These are phyloP conservation scores for Microdon myrmicae DNA, from an alignment of 2,888 invertebrate species.

Conservation along the genomic window DNA sequence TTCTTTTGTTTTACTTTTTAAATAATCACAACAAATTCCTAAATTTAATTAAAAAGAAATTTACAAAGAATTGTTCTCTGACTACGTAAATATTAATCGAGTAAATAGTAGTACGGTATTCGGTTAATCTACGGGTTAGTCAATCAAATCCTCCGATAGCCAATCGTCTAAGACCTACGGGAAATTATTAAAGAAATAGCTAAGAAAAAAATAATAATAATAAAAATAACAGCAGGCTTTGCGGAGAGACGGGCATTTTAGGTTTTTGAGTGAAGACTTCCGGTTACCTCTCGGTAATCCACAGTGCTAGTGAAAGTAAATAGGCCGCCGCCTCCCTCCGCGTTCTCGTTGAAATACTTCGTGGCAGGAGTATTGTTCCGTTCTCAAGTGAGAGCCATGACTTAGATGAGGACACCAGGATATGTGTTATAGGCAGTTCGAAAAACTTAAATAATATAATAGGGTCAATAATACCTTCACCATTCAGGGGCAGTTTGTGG, in stretches of 20 bases:
- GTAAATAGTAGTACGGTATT: slow-evolving; percentile 11
- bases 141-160: slow-evolving; percentile 67
- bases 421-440: slow-evolving; percentile 28
- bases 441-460: slow-evolving; percentile 22
- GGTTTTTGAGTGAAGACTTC: slow-evolving; percentile 55
- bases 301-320: slow-evolving; percentile 55
- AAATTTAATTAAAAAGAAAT: slow-evolving; percentile 27
- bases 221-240: slow-evolving; percentile 25
- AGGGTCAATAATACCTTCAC: slow-evolving; percentile 37
- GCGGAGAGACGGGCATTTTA: too few relatives aligned
- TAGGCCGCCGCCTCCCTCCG: slow-evolving; percentile 11
- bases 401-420: slow-evolving; percentile 8
- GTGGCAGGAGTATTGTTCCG: slow-evolving; percentile 51
- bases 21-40: slow-evolving; percentile 43
- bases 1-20: slow-evolving; percentile 54
- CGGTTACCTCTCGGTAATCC: slow-evolving; percentile 55
- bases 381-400: slow-evolving; percentile 7
- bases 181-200: slow-evolving; percentile 44
- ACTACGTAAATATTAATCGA: slow-evolving; percentile 47
- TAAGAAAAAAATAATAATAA: slow-evolving; percentile 33
- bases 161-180: slow-evolving; percentile 55
- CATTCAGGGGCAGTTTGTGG: slow-evolving; percentile 14
- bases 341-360: slow-evolving; percentile 38
- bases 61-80: slow-evolving; percentile 43
- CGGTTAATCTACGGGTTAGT: slow-evolving; percentile 45